Conservation (phyloP, 2,888 invertebrate genomes). For the Drosophila falleni region DNA sequence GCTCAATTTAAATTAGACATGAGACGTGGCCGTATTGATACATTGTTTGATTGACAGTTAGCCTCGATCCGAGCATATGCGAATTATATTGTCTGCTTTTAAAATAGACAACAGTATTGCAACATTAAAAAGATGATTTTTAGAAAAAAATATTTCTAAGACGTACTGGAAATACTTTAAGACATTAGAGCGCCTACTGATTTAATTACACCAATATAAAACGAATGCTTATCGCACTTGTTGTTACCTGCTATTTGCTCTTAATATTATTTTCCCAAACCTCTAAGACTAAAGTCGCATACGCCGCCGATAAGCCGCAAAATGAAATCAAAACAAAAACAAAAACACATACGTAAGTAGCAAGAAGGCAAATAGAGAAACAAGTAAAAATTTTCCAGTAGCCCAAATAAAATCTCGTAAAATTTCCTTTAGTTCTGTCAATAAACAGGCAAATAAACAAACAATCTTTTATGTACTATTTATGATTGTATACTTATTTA, state of each 20-base stretch:
- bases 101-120: neutral
- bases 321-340: slow-evolving; percentile 25
- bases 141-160: neutral
- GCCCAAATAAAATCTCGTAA: slow-evolving; percentile 36
- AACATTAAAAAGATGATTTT: neutral
- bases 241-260: slow-evolving; percentile 59
- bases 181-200: slow-evolving; percentile 14
- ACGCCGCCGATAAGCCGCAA: slow-evolving; percentile 65
- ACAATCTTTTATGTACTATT: slow-evolving; percentile 16
- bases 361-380: slow-evolving; percentile 9
- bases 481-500: slow-evolving; percentile 10
- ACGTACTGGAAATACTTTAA: slow-evolving; percentile 4
- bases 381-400: slow-evolving; percentile 44
- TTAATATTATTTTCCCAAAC: slow-evolving; percentile 51
- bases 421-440: slow-evolving; percentile 46
- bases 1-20: slow-evolving; percentile 59
- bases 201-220: slow-evolving; percentile 49
- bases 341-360: slow-evolving; percentile 8
- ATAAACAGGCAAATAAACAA: slow-evolving; percentile 33
- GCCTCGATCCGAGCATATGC: slow-evolving; percentile 21
- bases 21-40: slow-evolving; percentile 34
- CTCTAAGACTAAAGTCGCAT: slow-evolving; percentile 51
- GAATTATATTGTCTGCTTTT: slow-evolving; percentile 8
- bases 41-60: slow-evolving; percentile 61
- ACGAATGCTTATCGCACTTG: slow-evolving; percentile 49